Evolutionary conservation across 2,888 invertebrate species (phyloP), one percentile per base, ranked within the genome.

Genomic region (Scelioninae gen. 1): DNA sequence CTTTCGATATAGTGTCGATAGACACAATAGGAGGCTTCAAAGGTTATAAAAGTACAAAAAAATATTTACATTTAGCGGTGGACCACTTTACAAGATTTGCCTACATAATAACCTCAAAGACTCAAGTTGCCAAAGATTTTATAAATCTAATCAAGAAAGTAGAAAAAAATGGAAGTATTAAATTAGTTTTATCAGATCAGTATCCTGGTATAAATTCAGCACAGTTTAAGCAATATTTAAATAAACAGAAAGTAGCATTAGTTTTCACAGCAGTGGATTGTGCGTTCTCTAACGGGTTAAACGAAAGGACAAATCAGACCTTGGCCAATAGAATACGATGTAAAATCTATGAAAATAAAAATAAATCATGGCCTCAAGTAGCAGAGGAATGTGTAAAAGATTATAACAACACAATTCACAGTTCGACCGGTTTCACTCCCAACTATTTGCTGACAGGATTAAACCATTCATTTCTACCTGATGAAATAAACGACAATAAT

Each of bases 21-120:
- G 88, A 89, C 65, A 88, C 88, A 13, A 88, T 88, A 51, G 88
- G 88, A 66, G 88, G 89, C 29, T 86, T 89, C 79, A 84, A 84
- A 29, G 87, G 88, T n/a, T 60, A 78, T 23, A 78, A 84, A 56
- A 85, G 85, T 23, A 84, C 86, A 80, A 89, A 88, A 84, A 87
- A 81, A 82, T 88, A 88, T 53, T 40, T 89, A 47, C 63, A 47
- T 47, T 32, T 63, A 15, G 15, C 15, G 4, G 40, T 63, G 1
- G 63, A 65, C n/a, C 65, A 65, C 10, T 65, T 65, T n/a, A 65
- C 65, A 51, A 51, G 65, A 65, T 65, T 8, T 11, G 65, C 51
- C 7, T 65, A 38, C 8, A 51, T 65, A 10, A 23, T 51, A 51
- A 65, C 65, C 3, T 65, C 65, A 65, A 51, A 38, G 32, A 34